phyloP scores from a whole-genome alignment of 2,113 vertebrate species.

The Passer montanus region DNA sequence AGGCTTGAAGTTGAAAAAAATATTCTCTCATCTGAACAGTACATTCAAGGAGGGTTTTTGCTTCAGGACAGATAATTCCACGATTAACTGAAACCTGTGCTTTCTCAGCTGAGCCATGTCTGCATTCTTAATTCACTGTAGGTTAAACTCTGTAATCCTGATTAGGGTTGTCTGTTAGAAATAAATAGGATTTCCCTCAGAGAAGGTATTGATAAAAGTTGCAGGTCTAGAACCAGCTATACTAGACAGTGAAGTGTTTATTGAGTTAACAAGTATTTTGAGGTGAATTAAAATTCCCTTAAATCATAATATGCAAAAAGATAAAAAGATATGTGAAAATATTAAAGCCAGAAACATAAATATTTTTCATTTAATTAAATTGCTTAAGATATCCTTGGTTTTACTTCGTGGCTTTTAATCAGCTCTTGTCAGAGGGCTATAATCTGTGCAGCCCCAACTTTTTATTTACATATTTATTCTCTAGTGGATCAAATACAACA shows the following conservation, averaged over 20 bases:
- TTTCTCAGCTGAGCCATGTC: not conserved
- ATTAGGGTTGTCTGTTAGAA: not conserved
- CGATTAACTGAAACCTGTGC: not conserved
- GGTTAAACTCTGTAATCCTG: not conserved
- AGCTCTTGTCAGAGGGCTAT: not conserved
- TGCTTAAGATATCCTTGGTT: not conserved
- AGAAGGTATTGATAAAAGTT: not conserved
- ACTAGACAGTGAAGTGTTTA: not conserved
- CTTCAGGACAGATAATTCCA: constrained; percentile 1
- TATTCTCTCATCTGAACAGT: not conserved
- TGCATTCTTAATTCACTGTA: not conserved
- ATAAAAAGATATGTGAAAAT: not conserved
- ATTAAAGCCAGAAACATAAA: not conserved
- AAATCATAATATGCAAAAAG: not conserved
- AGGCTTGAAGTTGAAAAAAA: not conserved
- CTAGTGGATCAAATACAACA: not conserved
- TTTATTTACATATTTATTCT: not conserved
- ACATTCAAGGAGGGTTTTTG: not conserved
- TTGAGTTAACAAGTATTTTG: not conserved
- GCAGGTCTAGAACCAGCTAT: not conserved
- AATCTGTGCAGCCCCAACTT: not conserved
- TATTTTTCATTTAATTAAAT: not conserved
- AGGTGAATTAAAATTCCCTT: not conserved
- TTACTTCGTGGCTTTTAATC: not conserved
- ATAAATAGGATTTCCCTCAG: not conserved